phyloP scores from a whole-genome alignment of 2,888 invertebrate genomes.

The Polymixis lichenea region DNA sequence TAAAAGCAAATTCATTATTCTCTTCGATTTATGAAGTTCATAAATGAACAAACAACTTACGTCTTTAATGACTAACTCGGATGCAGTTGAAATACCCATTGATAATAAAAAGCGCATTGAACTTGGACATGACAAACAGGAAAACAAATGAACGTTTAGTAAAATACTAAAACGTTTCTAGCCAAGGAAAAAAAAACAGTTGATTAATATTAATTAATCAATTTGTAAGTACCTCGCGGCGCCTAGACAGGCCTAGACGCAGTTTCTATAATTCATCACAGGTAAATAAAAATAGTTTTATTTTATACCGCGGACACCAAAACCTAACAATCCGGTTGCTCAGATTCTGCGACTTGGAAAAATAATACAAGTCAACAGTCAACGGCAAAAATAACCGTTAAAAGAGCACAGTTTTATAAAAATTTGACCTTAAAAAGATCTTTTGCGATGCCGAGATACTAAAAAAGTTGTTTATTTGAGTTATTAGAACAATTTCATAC shows the following conservation, averaged over 20 bases:
- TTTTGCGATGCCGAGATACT: slow-evolving; percentile 14
- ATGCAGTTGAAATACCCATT: slow-evolving; percentile 35
- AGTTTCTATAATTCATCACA: slow-evolving; percentile 36
- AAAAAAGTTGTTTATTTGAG: slow-evolving; percentile 32
- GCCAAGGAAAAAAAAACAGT: slow-evolving; percentile 14
- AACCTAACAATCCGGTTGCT: slow-evolving; percentile 33
- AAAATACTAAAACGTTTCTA: slow-evolving; percentile 9
- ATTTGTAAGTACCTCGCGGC: slow-evolving; percentile 20
- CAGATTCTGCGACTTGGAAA: slow-evolving; percentile 36
- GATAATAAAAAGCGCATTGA: slow-evolving; percentile 42
- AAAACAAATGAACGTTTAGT: slow-evolving; percentile 18
- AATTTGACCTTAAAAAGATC: slow-evolving; percentile 49
- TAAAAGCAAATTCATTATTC: neutral
- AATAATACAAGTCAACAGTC: slow-evolving; percentile 32
- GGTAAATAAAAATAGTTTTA: neutral
- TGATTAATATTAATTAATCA: slow-evolving; percentile 28
- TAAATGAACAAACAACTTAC: slow-evolving; percentile 4
- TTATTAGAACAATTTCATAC: neutral
- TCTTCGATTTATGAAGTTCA: neutral
- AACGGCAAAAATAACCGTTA: slow-evolving; percentile 49
- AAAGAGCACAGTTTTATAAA: slow-evolving; percentile 40
- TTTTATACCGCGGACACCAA: slow-evolving; percentile 6
- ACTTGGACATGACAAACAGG: slow-evolving; percentile 44
- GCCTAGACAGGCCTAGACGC: slow-evolving; percentile 22
- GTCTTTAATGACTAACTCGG: slow-evolving; percentile 4